Conservation (phyloP, 1,140 invertebrate genomes). For the Trichonephila clavipes region DNA sequence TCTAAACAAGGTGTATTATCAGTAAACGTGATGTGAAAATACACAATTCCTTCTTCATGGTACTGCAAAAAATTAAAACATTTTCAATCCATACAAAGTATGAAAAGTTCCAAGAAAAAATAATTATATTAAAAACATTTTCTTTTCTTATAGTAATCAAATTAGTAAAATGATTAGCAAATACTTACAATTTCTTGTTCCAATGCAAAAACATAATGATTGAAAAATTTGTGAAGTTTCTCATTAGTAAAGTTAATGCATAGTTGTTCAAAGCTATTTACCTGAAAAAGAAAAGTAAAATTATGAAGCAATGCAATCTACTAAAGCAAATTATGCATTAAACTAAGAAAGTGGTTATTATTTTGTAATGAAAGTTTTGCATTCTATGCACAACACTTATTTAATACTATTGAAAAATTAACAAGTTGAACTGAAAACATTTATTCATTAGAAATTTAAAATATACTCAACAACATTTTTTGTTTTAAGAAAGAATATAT, state of each 20-base stretch:
- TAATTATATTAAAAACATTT: neutral
- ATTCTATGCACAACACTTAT: no score
- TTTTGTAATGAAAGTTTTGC: no score
- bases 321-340: no score
- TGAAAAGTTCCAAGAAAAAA: neutral
- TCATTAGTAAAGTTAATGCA: constrained; percentile 99
- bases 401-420: no score
- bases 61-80: constrained; percentile 84
- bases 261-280: constrained; percentile 97
- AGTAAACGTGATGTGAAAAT: constrained; percentile 93
- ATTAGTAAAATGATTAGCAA: neutral
- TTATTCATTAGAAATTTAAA: no score
- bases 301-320: no score
- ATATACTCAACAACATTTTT: no score
- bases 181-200: constrained; percentile 94
- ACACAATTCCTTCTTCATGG: constrained; percentile 92
- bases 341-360: no score
- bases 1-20: constrained; percentile 94
- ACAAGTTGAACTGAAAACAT: no score
- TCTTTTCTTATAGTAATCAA: neutral
- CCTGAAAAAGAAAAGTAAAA: constrained; percentile 85
- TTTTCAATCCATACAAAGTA: no score
- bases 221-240: constrained; percentile 99
- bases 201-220: constrained; percentile 95
- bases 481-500: no score